phyloP scores from a whole-genome alignment of 1,140 invertebrate species.

The Drosophila nigrodunni region DNA sequence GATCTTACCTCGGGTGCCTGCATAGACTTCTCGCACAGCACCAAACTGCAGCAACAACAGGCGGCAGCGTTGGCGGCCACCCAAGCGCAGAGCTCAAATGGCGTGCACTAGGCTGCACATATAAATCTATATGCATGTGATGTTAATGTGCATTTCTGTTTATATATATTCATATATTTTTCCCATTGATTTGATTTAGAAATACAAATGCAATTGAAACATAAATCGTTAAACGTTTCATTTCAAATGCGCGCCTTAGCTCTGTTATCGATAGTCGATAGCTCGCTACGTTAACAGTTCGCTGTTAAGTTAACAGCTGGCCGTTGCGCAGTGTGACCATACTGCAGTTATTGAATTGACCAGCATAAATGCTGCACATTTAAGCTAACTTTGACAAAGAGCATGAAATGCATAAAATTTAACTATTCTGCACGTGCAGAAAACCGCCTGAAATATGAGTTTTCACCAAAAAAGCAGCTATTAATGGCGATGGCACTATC shows the following conservation, averaged over 20 bases:
- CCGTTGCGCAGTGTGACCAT: slow-evolving; percentile 10
- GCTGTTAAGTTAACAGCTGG: slow-evolving; percentile 9
- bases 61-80: slow-evolving; percentile 29
- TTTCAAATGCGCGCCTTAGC: slow-evolving; percentile 15
- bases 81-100: slow-evolving; percentile 53
- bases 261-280: slow-evolving; percentile 13
- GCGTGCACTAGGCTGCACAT: slow-evolving; percentile 52
- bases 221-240: slow-evolving; percentile 11
- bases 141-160: slow-evolving; percentile 52
- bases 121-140: slow-evolving; percentile 28
- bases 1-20: slow-evolving; percentile 83
- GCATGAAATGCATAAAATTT: background rate
- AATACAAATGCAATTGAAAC: slow-evolving; percentile 52
- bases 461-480: background rate
- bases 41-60: slow-evolving; percentile 58
- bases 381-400: background rate
- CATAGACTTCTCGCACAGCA: slow-evolving; percentile 84
- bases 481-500: background rate
- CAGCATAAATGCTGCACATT: background rate
- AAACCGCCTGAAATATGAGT: background rate
- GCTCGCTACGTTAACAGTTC: background rate
- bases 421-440: no score
- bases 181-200: slow-evolving; percentile 36
- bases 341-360: background rate
- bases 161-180: slow-evolving; percentile 13